Evolutionary conservation across 2,113 vertebrate genomes (phyloP).

Genomic region (Dendrocopos noguchii): DNA sequence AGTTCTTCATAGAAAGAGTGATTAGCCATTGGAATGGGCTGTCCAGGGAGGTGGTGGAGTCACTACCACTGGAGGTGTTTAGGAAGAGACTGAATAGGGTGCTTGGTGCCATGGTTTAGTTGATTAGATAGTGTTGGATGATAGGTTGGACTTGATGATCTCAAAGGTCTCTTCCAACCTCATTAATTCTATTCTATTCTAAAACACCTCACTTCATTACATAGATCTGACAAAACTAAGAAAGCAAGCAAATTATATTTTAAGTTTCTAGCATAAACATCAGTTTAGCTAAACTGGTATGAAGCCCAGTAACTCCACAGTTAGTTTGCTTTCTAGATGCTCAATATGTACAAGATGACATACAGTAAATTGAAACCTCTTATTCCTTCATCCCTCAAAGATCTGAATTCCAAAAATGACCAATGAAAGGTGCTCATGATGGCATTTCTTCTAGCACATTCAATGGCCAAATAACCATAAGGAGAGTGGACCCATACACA

Average conservation of each 20-base stretch:
- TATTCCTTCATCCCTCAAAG: neutral
- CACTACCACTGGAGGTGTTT: too few relatives aligned
- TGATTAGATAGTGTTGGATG: too few relatives aligned
- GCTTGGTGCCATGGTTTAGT: too few relatives aligned
- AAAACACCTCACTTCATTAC: neutral
- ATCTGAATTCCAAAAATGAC: neutral
- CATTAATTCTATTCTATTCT: too few relatives aligned
- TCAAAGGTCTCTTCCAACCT: too few relatives aligned
- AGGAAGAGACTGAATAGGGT: too few relatives aligned
- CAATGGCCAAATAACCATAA: neutral
- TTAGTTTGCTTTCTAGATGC: neutral
- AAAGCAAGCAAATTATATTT: neutral
- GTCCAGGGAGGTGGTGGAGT: too few relatives aligned
- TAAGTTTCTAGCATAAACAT: neutral
- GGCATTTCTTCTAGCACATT: neutral
- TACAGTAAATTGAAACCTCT: neutral
- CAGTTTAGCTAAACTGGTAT: neutral
- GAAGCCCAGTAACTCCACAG: neutral
- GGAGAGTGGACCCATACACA: neutral
- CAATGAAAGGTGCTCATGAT: neutral
- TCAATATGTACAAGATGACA: neutral
- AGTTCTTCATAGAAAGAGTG: too few relatives aligned
- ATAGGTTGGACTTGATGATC: too few relatives aligned
- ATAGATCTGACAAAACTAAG: neutral
- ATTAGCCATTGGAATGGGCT: too few relatives aligned